A percentile compares a stretch with the other conserved stretches of the same genome.
Evolutionary conservation across 2,797 vertebrate genomes (phyloP).

Genomic region (Spheniscus humboldti): DNA sequence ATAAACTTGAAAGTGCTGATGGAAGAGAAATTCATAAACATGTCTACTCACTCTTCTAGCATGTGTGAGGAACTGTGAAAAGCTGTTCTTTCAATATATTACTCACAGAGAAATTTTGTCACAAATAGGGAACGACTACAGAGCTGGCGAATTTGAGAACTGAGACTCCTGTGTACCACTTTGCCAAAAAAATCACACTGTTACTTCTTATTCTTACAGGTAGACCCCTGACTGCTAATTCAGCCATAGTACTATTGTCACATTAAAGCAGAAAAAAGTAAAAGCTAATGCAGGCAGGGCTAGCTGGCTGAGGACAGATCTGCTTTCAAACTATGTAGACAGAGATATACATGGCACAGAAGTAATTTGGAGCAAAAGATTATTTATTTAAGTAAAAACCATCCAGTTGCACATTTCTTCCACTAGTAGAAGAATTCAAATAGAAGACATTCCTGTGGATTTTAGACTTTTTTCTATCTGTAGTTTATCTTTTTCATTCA

Average conservation of each 20-base stretch:
- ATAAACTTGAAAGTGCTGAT: neutral
- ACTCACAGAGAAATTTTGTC: neutral
- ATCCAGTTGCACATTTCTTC: neutral
- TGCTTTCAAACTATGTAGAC: neutral
- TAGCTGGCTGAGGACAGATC: neutral
- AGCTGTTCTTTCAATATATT: neutral
- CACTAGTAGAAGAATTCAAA: neutral
- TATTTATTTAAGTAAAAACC: neutral
- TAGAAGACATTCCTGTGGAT: neutral
- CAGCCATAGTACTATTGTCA: neutral
- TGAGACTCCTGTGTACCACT: neutral
- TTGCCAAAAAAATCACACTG: neutral
- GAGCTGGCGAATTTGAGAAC: neutral
- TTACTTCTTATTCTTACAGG: neutral
- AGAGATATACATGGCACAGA: neutral
- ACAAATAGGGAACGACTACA: neutral
- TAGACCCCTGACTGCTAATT: neutral
- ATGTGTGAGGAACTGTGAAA: neutral
- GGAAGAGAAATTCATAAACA: neutral
- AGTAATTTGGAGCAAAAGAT: neutral
- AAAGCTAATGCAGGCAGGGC: neutral
- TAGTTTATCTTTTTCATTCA: neutral
- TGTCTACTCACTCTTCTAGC: neutral
- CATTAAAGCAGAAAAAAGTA: neutral
- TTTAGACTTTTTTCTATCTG: neutral